phyloP scores from a whole-genome alignment of 92 coral and sea anemone genomes.

The Zoanthus sansibaricus region DNA sequence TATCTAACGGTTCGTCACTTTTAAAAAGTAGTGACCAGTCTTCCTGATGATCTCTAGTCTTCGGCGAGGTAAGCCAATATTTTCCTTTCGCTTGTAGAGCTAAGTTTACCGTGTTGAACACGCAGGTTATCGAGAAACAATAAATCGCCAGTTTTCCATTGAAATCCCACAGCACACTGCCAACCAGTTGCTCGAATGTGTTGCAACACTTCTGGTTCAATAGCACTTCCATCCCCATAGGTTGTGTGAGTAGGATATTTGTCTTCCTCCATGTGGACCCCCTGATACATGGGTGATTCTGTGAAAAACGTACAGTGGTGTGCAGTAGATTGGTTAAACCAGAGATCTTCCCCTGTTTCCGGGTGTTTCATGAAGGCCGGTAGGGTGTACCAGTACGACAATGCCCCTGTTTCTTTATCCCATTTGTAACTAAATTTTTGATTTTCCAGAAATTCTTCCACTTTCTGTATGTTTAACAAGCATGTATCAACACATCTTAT shows the following conservation, averaged over 20 bases:
- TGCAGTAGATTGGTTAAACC: slow-evolving; percentile 88
- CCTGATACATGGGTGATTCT: slow-evolving; percentile 91
- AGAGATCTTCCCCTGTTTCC: slow-evolving; percentile 73
- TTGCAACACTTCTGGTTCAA: slow-evolving; percentile 82
- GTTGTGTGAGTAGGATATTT: slow-evolving; percentile 80
- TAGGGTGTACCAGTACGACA: slow-evolving; percentile 82
- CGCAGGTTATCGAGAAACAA: slow-evolving; percentile 74
- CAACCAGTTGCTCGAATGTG: slow-evolving; percentile 79
- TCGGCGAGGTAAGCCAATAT: slow-evolving; percentile 72
- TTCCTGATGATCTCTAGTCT: slow-evolving; percentile 17
- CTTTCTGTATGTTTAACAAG: slow-evolving; percentile 53
- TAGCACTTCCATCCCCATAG: slow-evolving; percentile 86
- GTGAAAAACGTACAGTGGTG: slow-evolving; percentile 90
- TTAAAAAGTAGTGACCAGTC: too few species aligned
- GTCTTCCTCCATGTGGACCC: slow-evolving; percentile 65
- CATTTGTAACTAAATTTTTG: slow-evolving; percentile 71
- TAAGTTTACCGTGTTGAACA: slow-evolving; percentile 73
- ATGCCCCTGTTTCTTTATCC: slow-evolving; percentile 66
- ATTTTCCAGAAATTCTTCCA: slow-evolving; percentile 68
- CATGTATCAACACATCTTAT: neutral
- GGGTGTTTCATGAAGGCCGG: slow-evolving; percentile 80
- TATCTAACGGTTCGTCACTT: too few species aligned
- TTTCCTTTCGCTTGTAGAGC: slow-evolving; percentile 74
- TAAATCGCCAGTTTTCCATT: slow-evolving; percentile 86
- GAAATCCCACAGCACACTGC: slow-evolving; percentile 87